Base-by-base conservation (phyloP, 2,113 vertebrate species). In the Corythornis cristatus region DNA sequence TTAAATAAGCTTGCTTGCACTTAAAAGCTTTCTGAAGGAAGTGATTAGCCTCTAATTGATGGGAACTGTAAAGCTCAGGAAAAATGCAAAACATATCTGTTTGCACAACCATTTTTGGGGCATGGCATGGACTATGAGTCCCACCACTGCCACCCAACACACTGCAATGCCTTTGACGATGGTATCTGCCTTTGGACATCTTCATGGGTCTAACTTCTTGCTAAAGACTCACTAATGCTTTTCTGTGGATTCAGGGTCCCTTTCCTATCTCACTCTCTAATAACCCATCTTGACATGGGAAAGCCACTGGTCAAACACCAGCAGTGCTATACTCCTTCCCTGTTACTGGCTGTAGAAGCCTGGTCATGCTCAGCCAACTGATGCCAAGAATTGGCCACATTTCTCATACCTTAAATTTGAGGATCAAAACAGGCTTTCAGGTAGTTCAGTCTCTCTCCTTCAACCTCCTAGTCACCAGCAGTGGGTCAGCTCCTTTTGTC, bases 11-110 rank as follows among this genome's bases (percentile, higher is more conserved):
- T 80, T 81, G 57, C 74, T 96, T 58, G 54, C 83, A 90, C 78
- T 96, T 94, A 92, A 93, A 95, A 93, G 88, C 86, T 88, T 96
- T 90, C 71, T 83, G 88, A 90, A 92, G 73, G 54, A 96, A 81
- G 88, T n/a, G 57, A 93, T 96, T 93, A 90, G 21, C 58, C 56
- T 91, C 19, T 96, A 86, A 96, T 95, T 92, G 83, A 95, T 94
- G 83, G 75, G 33, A 78, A 31, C 35, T 57, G 29, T 13, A 54
- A 72, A 88, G 51, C 25, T 45, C 26, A 23, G 90, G 84, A 3
- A 83, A 79, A 37, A 93, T 53, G 40, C 17, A 65, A 76, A 77
- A 73, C 50, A 45, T 21, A 50, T 70, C 45, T 29, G 35, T 62
- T 83, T 77, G 40, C 33, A 45, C 15, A 58, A 25, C 11, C 8